Conservation (phyloP, 53 echinoderm and acorn worm species). For the Mesocentrotus franciscanus region DNA sequence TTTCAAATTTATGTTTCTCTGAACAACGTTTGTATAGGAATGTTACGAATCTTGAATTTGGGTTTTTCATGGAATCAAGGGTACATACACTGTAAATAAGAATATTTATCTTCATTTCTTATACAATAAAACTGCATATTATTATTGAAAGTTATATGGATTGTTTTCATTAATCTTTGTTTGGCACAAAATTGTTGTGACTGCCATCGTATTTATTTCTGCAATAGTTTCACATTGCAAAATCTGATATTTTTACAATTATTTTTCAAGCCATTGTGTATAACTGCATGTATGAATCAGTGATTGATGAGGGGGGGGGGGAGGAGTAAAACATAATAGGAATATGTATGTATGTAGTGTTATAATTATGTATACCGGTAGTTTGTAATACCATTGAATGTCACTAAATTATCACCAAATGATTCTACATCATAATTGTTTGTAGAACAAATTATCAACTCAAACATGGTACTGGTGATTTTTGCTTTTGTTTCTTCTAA, state of each 20-base stretch:
- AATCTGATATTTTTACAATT: background rate
- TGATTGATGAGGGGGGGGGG: background rate
- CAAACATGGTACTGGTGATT: background rate
- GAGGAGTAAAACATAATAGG: background rate
- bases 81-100: background rate
- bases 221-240: background rate
- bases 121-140: background rate
- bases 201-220: conserved; percentile 2
- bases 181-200: background rate
- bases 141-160: background rate
- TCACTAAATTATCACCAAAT: no score
- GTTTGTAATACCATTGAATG: background rate
- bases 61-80: background rate
- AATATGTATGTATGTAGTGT: background rate
- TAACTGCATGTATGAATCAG: background rate
- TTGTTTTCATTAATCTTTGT: background rate
- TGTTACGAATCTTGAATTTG: background rate
- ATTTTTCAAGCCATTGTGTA: no score
- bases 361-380: background rate
- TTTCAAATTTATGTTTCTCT: background rate
- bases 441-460: background rate
- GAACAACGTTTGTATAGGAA: background rate
- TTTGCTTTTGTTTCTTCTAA: background rate
- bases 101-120: background rate
- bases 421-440: no score